Evolutionary conservation across 1,140 invertebrate genomes (phyloP).

Genomic region (Uloborus diversus): DNA sequence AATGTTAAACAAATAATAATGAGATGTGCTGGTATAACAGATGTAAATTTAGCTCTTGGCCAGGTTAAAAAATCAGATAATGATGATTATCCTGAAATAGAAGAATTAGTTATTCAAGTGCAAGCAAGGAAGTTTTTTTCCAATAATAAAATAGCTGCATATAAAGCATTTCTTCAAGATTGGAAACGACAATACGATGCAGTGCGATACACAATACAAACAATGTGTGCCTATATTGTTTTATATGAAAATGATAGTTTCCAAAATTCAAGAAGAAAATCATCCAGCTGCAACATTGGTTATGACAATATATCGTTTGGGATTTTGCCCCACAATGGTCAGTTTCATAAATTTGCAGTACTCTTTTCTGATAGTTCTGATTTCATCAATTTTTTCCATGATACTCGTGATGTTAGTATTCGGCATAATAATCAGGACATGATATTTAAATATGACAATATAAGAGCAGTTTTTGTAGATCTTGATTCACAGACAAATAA

Average conservation of each 20-base stretch:
- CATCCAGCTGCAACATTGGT: neutral
- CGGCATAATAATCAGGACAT: neutral
- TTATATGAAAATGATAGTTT: neutral
- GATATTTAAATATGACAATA: neutral
- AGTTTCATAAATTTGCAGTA: neutral
- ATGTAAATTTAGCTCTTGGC: neutral
- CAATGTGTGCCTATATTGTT: no score
- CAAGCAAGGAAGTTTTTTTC: neutral
- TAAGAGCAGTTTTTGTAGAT: slow-evolving; percentile 12
- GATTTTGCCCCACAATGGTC: neutral
- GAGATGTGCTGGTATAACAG: neutral
- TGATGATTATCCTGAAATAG: slow-evolving; percentile 6
- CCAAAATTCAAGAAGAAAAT: neutral
- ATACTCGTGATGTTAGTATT: neutral
- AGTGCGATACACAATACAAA: no score
- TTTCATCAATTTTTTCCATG: neutral
- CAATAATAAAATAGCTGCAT: neutral
- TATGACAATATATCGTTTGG: neutral
- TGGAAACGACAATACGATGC: neutral
- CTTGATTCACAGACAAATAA: neutral
- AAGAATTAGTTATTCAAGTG: neutral
- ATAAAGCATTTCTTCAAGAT: neutral
- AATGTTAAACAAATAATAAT: neutral
- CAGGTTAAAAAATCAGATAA: neutral
- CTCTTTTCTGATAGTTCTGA: neutral